These are phyloP conservation scores for Cremastinae sp. DNA, from an alignment of 2,888 invertebrate genomes.

Conservation along the genomic window DNA sequence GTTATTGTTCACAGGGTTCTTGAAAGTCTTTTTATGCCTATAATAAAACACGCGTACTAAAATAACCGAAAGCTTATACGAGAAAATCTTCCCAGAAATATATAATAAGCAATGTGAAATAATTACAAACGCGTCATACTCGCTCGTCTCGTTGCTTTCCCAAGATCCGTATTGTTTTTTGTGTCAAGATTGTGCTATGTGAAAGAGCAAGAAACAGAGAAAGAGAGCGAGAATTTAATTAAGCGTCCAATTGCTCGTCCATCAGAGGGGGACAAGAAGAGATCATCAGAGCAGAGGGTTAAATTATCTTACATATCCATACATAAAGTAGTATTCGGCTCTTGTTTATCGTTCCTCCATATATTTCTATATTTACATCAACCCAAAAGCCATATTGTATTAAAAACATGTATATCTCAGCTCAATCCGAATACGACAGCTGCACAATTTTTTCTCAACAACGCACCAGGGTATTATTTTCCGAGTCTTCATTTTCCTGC, in stretches of 20 bases:
- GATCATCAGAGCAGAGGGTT: slow-evolving; percentile 55
- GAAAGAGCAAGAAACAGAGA: slow-evolving; percentile 20
- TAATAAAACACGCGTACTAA: slow-evolving; percentile 18
- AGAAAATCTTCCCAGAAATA: slow-evolving; percentile 49
- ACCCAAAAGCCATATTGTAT: too few relatives aligned
- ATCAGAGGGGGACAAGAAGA: slow-evolving; percentile 50
- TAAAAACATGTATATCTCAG: too few relatives aligned
- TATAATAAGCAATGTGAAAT: slow-evolving; percentile 51
- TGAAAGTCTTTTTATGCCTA: background rate
- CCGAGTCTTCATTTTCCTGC: too few relatives aligned
- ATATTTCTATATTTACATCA: background rate
- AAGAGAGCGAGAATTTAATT: slow-evolving; percentile 49
- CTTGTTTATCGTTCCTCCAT: background rate
- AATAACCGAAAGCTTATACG: slow-evolving; percentile 21
- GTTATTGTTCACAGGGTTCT: too few relatives aligned
- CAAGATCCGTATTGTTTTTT: slow-evolving; percentile 17
- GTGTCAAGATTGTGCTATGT: background rate
- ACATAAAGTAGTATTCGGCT: too few relatives aligned
- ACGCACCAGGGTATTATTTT: too few relatives aligned
- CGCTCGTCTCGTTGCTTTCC: slow-evolving; percentile 10
- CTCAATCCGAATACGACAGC: too few relatives aligned
- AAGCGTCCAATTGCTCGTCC: slow-evolving; percentile 56
- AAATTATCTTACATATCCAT: slow-evolving; percentile 39
- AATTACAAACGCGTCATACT: slow-evolving; percentile 53
- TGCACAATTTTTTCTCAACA: too few relatives aligned